Conservation (phyloP, 1,140 invertebrate species). For the Leptonema lineaticorne region DNA sequence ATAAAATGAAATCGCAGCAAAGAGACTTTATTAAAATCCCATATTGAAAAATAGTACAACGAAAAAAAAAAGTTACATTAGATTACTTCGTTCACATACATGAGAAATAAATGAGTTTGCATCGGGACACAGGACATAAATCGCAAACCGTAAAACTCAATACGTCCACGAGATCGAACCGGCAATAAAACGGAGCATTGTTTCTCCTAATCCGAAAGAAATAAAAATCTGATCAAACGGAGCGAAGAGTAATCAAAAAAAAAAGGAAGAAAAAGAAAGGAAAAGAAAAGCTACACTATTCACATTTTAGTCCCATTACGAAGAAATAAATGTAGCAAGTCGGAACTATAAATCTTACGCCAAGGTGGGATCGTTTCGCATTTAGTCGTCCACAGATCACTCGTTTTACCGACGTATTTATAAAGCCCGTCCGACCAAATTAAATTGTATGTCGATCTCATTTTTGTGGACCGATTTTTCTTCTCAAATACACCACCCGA, state of each 20-base stretch:
- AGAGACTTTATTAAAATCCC: no score
- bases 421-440: background rate
- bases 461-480: background rate
- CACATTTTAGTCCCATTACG: constrained; percentile 3
- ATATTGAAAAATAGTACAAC: no score
- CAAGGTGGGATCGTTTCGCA: background rate
- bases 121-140: no score
- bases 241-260: constrained; percentile 26
- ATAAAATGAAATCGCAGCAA: no score
- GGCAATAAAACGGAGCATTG: constrained; percentile 20
- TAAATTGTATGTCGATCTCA: background rate
- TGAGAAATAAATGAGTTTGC: no score
- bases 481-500: no score
- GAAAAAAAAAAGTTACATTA: no score
- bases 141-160: background rate
- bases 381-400: background rate
- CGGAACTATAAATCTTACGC: constrained; percentile 5
- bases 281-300: background rate
- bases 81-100: no score
- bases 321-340: constrained; percentile 12
- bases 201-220: constrained; percentile 19
- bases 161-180: background rate
- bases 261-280: background rate
- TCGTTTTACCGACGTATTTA: background rate
- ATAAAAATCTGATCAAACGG: constrained; percentile 27